Conservation (phyloP, 2,888 invertebrate genomes). For the Craniophora ligustri region DNA sequence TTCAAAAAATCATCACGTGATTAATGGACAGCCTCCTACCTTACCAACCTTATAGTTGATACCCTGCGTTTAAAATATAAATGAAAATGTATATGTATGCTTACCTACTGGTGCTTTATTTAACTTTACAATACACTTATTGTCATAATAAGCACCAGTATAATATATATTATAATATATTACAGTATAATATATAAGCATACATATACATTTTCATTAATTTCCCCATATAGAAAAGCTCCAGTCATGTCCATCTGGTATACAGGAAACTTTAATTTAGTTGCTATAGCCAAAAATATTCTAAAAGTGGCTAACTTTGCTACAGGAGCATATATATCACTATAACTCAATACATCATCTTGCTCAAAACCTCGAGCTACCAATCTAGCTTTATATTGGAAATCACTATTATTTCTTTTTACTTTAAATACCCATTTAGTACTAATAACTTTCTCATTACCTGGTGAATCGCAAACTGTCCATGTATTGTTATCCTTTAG, state of each 20-base stretch:
- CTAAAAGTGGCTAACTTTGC: conserved; percentile 4
- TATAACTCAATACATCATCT: conserved; percentile 1
- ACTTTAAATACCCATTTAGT: conserved; percentile 6
- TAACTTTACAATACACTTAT: conserved; percentile 17
- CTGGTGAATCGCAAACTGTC: neutral
- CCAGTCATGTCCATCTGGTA: conserved; percentile 1
- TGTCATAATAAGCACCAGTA: conserved; percentile 10
- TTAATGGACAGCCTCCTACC: no score
- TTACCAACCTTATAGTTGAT: no score
- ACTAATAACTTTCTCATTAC: neutral
- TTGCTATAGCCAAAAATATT: neutral
- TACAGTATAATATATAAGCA: no score
- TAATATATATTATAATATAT: no score
- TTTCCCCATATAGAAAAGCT: conserved; percentile 45
- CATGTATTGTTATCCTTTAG: neutral
- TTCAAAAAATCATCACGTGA: no score
- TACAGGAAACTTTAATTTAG: neutral
- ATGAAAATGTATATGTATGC: no score
- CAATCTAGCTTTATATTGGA: conserved; percentile 8
- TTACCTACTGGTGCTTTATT: no score
- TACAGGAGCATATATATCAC: conserved; percentile 21
- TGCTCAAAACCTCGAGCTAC: conserved; percentile 5
- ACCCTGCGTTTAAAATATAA: no score
- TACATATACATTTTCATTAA: conserved; percentile 45
- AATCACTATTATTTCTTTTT: neutral